Conservation (phyloP, 2,888 invertebrate species). For the Cryptosula pallasiana region DNA sequence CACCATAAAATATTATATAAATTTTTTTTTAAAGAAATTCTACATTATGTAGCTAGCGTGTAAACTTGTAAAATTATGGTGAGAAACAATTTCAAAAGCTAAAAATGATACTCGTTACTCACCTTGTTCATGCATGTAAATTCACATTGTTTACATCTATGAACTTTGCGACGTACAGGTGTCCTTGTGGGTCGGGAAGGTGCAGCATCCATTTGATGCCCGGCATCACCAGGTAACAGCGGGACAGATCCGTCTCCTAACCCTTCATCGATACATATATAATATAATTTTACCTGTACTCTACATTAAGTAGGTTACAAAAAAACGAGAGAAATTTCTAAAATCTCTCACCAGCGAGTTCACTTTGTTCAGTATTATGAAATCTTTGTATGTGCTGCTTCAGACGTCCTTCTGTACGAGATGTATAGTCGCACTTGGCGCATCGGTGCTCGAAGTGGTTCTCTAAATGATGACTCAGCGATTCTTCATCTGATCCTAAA, state of each 20-base stretch:
- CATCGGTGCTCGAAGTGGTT: slow-evolving; percentile 59
- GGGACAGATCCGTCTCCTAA: neutral
- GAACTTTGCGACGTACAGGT: slow-evolving; percentile 91
- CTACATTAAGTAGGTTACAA: too few species aligned
- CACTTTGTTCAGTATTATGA: slow-evolving; percentile 41
- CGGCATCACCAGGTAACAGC: neutral
- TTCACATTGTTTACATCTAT: slow-evolving; percentile 79
- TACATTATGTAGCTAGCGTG: too few species aligned
- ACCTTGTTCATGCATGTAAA: slow-evolving; percentile 53
- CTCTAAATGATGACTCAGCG: slow-evolving; percentile 57
- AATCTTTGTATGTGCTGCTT: slow-evolving; percentile 58
- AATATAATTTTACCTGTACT: too few species aligned
- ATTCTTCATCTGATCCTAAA: slow-evolving; percentile 53
- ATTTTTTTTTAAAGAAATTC: too few species aligned
- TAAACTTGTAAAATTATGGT: too few species aligned
- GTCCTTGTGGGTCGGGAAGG: slow-evolving; percentile 58
- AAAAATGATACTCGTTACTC: too few species aligned
- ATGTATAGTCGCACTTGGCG: slow-evolving; percentile 58
- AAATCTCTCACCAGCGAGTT: neutral
- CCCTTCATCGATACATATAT: too few species aligned
- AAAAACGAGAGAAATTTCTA: too few species aligned
- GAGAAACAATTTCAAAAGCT: too few species aligned
- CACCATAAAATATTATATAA: too few species aligned
- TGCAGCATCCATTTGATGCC: neutral
- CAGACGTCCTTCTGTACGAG: slow-evolving; percentile 58